A percentile compares a stretch with the other conserved stretches of the same genome.
Conservation (phyloP, 2,113 vertebrate genomes). For the Heptranchias perlo region DNA sequence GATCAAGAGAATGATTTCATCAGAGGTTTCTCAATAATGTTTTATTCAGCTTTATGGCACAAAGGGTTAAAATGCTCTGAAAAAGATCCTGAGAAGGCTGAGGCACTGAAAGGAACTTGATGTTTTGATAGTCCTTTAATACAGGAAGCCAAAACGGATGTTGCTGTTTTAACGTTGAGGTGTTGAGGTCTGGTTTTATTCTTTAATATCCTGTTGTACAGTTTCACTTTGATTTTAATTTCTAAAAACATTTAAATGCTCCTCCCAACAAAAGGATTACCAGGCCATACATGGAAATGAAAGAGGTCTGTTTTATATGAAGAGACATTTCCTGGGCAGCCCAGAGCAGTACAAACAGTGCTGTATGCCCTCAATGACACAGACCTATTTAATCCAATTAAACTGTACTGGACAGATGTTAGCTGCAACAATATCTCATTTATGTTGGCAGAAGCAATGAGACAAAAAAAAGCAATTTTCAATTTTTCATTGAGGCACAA, state of each 20-base stretch:
- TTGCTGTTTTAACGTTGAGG: conserved; percentile 22
- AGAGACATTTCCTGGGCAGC: conserved; percentile 37
- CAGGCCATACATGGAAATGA: conserved; percentile 2
- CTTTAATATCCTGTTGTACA: conserved; percentile 37
- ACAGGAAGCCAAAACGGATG: conserved; percentile 16
- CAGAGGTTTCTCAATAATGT: not conserved
- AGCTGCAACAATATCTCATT: conserved; percentile 35
- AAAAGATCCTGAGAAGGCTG: not conserved
- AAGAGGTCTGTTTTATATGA: conserved; percentile 36
- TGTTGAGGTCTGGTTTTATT: conserved; percentile 32
- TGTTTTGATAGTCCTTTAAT: conserved; percentile 20
- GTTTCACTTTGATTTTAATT: conserved; percentile 34
- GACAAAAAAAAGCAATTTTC: conserved; percentile 34
- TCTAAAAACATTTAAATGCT: conserved; percentile 33
- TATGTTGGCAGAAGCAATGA: conserved; percentile 28
- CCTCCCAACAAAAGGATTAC: conserved; percentile 25
- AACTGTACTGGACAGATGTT: conserved; percentile 32
- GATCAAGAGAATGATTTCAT: not conserved
- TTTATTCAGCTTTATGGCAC: not conserved
- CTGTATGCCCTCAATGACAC: conserved; percentile 25
- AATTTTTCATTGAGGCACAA: conserved; percentile 23
- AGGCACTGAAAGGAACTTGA: not conserved
- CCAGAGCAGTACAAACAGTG: conserved; percentile 12
- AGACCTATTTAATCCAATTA: conserved; percentile 32
- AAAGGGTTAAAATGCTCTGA: conserved; percentile 20